Evolutionary conservation across 2,797 vertebrate species (phyloP).

Genomic region (Anguilla megastoma): DNA sequence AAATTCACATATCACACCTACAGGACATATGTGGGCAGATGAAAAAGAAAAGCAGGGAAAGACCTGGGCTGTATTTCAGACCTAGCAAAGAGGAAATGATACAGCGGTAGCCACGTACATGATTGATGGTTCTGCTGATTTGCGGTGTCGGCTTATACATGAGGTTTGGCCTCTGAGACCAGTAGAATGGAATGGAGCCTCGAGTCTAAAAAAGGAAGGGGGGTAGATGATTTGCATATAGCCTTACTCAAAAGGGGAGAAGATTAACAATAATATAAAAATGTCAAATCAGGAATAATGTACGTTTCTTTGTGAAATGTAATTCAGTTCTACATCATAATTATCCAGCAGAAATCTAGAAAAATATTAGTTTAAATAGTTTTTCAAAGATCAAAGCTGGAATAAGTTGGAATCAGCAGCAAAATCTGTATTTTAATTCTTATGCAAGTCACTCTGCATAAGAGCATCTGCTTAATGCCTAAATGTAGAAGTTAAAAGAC

Average conservation of each 20-base stretch:
- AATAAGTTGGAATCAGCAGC: too few species aligned
- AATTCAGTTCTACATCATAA: too few species aligned
- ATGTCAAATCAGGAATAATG: too few species aligned
- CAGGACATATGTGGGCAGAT: background rate
- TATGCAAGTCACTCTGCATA: too few species aligned
- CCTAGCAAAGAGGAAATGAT: background rate
- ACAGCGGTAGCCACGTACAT: conserved; percentile 71
- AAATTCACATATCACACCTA: background rate
- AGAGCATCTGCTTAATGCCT: too few species aligned
- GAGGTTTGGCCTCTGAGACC: conserved; percentile 96
- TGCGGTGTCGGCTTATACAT: conserved; percentile 95
- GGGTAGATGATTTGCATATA: background rate
- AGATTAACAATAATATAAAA: background rate
- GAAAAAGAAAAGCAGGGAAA: background rate
- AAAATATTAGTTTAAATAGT: too few species aligned
- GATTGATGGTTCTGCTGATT: conserved; percentile 91
- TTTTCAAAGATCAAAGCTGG: too few species aligned
- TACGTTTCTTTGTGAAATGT: too few species aligned
- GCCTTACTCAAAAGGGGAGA: background rate
- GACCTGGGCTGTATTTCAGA: background rate
- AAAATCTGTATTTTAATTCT: too few species aligned
- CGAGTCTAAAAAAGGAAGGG: conserved; percentile 77
- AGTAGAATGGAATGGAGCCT: conserved; percentile 95
- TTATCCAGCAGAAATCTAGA: too few species aligned
- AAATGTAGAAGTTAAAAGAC: too few species aligned